Evolutionary conservation across 2,888 invertebrate species (phyloP).

Genomic region (Tachina grossa): DNA sequence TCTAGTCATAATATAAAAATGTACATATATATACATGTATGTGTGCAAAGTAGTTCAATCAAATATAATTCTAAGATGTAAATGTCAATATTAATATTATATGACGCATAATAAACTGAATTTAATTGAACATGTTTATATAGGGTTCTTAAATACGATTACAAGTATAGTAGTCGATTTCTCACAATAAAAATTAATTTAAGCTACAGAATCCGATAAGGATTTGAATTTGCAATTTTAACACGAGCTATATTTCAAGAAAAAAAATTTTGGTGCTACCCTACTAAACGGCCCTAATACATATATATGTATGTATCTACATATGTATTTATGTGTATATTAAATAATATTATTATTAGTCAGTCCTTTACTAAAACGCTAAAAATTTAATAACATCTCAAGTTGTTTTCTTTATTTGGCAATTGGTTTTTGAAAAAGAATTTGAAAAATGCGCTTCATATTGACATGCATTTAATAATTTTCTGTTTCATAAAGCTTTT

Average conservation of each 20-base stretch:
- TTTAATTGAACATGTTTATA: not conserved
- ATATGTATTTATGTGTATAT: slow-evolving; percentile 1
- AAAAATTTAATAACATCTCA: slow-evolving; percentile 55
- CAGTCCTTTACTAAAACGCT: slow-evolving; percentile 47
- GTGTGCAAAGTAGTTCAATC: too few relatives aligned
- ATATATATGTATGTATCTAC: slow-evolving; percentile 5
- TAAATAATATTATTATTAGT: slow-evolving; percentile 43
- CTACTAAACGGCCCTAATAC: slow-evolving; percentile 2
- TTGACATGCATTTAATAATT: slow-evolving; percentile 83
- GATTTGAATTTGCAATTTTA: too few relatives aligned
- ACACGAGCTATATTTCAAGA: too few relatives aligned
- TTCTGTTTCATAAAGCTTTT: slow-evolving; percentile 67
- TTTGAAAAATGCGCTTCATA: slow-evolving; percentile 80
- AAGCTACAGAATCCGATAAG: too few relatives aligned
- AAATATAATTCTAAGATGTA: too few relatives aligned
- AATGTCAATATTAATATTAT: too few relatives aligned
- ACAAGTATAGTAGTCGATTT: not conserved
- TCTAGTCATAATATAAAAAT: too few relatives aligned
- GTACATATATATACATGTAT: too few relatives aligned
- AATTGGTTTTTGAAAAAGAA: slow-evolving; percentile 60
- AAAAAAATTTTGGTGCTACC: too few relatives aligned
- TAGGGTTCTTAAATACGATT: not conserved
- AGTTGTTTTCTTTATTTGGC: slow-evolving; percentile 67
- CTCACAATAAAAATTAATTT: not conserved
- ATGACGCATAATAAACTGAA: too few relatives aligned